Conservation (phyloP, 2,797 vertebrate species). For the Xerus rutilus region DNA sequence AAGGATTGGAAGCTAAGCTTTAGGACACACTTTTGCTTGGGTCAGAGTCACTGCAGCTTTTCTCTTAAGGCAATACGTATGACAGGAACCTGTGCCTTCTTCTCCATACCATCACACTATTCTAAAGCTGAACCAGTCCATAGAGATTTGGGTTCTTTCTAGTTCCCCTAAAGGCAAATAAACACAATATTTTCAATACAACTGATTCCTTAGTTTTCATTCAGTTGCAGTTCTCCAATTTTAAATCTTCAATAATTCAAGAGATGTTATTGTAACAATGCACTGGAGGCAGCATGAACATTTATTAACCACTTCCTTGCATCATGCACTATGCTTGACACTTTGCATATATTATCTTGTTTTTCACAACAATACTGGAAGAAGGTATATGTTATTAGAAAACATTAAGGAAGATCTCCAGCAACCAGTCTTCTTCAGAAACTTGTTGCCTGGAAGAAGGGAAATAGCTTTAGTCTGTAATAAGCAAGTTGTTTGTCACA, state of each 20-base stretch:
- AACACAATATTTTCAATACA: conserved; percentile 20
- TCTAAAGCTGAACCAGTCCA: neutral
- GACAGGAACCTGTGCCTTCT: neutral
- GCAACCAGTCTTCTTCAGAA: conserved; percentile 34
- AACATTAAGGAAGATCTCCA: conserved; percentile 18
- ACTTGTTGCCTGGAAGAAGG: conserved; percentile 51
- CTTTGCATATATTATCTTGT: conserved; percentile 24
- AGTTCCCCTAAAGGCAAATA: conserved; percentile 42
- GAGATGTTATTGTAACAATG: conserved; percentile 47
- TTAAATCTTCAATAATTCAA: conserved; percentile 71
- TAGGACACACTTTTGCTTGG: neutral
- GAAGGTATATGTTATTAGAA: conserved; percentile 28
- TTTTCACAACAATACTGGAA: conserved; percentile 20
- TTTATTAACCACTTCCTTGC: conserved; percentile 61
- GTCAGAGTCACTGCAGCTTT: neutral
- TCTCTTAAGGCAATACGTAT: neutral
- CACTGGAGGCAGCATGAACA: neutral
- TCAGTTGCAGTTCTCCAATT: conserved; percentile 46
- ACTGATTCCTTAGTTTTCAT: conserved; percentile 61
- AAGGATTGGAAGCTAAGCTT: neutral
- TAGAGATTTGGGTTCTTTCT: conserved; percentile 37
- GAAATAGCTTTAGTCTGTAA: conserved; percentile 31
- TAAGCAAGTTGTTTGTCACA: conserved; percentile 52
- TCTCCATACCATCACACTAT: conserved; percentile 17
- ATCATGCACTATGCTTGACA: neutral